These are phyloP conservation scores for Garra rufa DNA, from an alignment of 2,113 vertebrate species.

Conservation along the genomic window DNA sequence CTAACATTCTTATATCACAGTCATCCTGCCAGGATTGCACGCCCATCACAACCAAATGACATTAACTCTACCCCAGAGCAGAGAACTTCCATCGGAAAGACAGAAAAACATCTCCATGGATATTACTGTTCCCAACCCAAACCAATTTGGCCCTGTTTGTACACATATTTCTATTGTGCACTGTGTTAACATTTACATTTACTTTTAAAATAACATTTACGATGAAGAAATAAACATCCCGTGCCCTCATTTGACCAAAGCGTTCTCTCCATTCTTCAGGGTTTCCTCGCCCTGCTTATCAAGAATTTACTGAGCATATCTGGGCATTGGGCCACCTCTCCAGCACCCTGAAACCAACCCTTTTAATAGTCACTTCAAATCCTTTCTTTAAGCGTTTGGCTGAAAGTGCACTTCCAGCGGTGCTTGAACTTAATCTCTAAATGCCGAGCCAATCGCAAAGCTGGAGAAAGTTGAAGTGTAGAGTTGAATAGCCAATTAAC, in stretches of 20 bases:
- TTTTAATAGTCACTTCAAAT: slow-evolving; percentile 35
- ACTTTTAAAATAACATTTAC: slow-evolving; percentile 21
- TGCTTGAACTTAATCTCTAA: slow-evolving; percentile 35
- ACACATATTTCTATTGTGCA: slow-evolving; percentile 1
- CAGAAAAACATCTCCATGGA: slow-evolving; percentile 7
- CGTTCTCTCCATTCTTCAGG: slow-evolving; percentile 43
- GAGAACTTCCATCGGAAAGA: neutral
- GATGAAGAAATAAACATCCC: slow-evolving; percentile 30
- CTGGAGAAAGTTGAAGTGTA: slow-evolving; percentile 36
- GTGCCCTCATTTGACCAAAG: slow-evolving; percentile 4
- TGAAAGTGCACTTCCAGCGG: slow-evolving; percentile 33
- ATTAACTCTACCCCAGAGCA: neutral
- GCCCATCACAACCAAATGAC: neutral
- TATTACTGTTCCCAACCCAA: slow-evolving; percentile 28
- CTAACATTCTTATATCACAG: neutral
- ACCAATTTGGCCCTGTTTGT: slow-evolving; percentile 6
- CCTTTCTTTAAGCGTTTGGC: slow-evolving; percentile 23
- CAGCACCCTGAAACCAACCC: slow-evolving; percentile 22
- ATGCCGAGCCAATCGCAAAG: slow-evolving; percentile 6
- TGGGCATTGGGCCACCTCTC: slow-evolving; percentile 61
- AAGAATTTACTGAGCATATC: slow-evolving; percentile 63
- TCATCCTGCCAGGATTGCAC: neutral
- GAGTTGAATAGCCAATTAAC: slow-evolving; percentile 36
- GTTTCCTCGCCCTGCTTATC: slow-evolving; percentile 69
- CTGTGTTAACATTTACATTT: slow-evolving; percentile 20